These are phyloP conservation scores for Diacarnus erythraeanus DNA, from an alignment of 37 sponge, comb jelly and placozoan species.

Conservation along the genomic window DNA sequence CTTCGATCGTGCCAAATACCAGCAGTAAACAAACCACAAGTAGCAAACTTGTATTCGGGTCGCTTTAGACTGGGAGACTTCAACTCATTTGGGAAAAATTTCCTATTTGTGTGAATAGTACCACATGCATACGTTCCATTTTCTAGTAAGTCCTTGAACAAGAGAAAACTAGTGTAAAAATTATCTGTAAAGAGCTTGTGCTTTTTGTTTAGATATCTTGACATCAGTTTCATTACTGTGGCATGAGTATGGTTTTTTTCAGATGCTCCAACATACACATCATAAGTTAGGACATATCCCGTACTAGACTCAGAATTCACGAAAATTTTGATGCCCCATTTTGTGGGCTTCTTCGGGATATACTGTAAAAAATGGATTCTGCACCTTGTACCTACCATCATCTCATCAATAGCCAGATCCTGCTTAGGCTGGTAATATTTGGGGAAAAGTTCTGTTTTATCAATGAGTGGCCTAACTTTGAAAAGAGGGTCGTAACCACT, in stretches of 20 bases:
- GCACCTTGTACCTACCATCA: neutral
- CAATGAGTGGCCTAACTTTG: conserved; percentile 15
- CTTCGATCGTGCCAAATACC: conserved; percentile 18
- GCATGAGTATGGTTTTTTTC: neutral
- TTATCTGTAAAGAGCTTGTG: conserved; percentile 34
- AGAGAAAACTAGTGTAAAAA: conserved; percentile 17
- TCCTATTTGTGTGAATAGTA: neutral
- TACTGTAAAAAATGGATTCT: neutral
- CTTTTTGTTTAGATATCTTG: neutral
- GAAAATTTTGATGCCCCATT: neutral
- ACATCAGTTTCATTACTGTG: neutral
- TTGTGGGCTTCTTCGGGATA: conserved; percentile 4
- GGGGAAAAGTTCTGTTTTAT: neutral
- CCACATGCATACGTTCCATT: conserved; percentile 13
- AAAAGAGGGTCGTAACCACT: conserved; percentile 11
- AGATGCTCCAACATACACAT: conserved; percentile 19
- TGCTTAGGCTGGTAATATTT: conserved; percentile 1
- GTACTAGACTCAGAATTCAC: conserved; percentile 9
- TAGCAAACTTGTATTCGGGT: conserved; percentile 4
- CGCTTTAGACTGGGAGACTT: neutral
- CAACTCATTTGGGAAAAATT: neutral
- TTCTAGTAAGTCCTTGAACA: neutral
- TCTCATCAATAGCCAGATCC: conserved; percentile 15
- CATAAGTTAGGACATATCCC: conserved; percentile 21
- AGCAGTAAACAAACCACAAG: neutral